A percentile compares a stretch with the other conserved stretches of the same genome.
Evolutionary conservation across 2,888 invertebrate species (phyloP).

Genomic region (Philhelius pedissequus): DNA sequence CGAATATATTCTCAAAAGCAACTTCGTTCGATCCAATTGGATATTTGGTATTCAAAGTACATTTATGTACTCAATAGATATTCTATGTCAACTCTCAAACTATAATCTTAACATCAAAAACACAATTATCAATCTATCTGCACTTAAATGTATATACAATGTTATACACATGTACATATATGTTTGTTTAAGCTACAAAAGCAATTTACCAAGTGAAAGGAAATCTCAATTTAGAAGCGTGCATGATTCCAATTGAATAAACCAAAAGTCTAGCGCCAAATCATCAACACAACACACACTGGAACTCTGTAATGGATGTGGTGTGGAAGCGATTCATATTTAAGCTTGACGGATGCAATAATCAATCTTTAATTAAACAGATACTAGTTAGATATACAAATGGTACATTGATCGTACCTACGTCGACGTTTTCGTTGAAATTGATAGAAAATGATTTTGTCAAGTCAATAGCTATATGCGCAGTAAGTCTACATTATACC

Average conservation of each 20-base stretch:
- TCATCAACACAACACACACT: slow-evolving; percentile 38
- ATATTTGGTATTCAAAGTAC: too few relatives aligned
- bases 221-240: slow-evolving; percentile 57
- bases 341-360: slow-evolving; percentile 17
- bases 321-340: not conserved
- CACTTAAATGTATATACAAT: not conserved
- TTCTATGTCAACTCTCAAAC: too few relatives aligned
- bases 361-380: slow-evolving; percentile 45
- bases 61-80: too few relatives aligned
- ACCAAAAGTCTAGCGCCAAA: slow-evolving; percentile 50
- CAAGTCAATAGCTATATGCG: not conserved
- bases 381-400: slow-evolving; percentile 1
- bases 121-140: not conserved
- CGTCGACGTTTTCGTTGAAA: not conserved
- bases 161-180: not conserved
- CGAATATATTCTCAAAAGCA: too few relatives aligned
- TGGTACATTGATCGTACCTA: not conserved
- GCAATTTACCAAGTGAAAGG: slow-evolving; percentile 27
- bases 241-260: slow-evolving; percentile 54
- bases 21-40: too few relatives aligned
- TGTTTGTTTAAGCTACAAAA: not conserved
- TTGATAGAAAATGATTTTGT: slow-evolving; percentile 1
- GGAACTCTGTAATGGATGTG: not conserved
- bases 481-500: slow-evolving; percentile 4
- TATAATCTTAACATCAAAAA: not conserved